Base-by-base conservation (phyloP, 2,797 vertebrate species). In the Lophius americanus region DNA sequence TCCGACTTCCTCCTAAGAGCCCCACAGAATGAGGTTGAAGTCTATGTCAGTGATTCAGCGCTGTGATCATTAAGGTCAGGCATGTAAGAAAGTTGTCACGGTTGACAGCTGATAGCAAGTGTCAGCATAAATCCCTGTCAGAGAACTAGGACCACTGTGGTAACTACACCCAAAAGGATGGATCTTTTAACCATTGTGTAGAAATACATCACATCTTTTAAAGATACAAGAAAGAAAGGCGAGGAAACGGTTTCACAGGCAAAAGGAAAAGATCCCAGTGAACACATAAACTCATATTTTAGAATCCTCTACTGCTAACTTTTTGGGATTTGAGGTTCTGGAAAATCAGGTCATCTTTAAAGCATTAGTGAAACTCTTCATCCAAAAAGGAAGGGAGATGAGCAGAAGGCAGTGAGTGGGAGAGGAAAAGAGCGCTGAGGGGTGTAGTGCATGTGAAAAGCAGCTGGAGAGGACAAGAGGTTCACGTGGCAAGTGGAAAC, bases 401-500 rank as follows among this genome's bases (percentile, higher is more conserved):
- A 81, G 60, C 56, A 59, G 58, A 64, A 50, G 70, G 74, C 49
- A 53, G 61, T 65, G 77, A 71, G 73, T 71, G 59, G 43, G 51
- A 81, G 75, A 83, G 81, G 76, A 80, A 69, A 36, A 4, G 68
- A 81, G 81, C 2, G 37, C 85, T 87, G 61, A 67, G 89, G 86
- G 85, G 82, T 87, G 84, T 78, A 83, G 84, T 83, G 85, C 94
- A 94, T 91, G 84, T 95, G 94, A 94, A 92, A 92, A 88, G 92
- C 95, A 96, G 95, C 95, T 96, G 94, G 92, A 93, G 92, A 84
- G 88, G 68, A 86, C 83, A 82, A 81, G 85, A 90, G 90, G 93
- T 92, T 93, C 92, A 95, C 92, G 92, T 95, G 95, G 94, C 93
- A 92, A 93, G 91, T 91, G 89, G 90, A 93, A 92, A 85, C 85